Base-by-base conservation (phyloP, 2,113 vertebrate species). In the Saimiri boliviensis region DNA sequence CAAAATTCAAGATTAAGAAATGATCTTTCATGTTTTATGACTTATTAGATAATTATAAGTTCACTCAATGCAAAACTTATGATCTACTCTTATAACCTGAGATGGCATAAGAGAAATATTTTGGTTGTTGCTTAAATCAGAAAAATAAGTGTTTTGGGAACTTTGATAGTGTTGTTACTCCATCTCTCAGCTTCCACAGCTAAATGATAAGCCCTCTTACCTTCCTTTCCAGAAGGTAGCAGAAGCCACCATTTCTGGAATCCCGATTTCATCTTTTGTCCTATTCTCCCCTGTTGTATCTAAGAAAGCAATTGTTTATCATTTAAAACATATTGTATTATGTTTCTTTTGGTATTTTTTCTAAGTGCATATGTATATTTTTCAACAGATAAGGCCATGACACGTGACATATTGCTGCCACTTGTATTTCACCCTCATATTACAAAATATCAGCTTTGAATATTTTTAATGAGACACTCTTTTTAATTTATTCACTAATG, bases 71-170 rank as follows among this genome's bases (percentile, higher is more conserved):
- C 1, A 82, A 19, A 66, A 63, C 27, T 94, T 82, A 21, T 8
- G 5, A 4, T 85, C 25, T 83, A 77, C 47, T 49, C n/a, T 81
- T 93, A 68, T 27, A 91, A 82, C 49, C 14, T 95, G 52, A 80
- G 86, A 92, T 56, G 30, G 12, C 52, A 89, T 86, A 74, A 45
- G 8, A 77, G 58, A 73, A 87, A 47, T 60, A 70, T 32, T 91
- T 7, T 16, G 23, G 49, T 87, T 88, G 12, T 49, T 93, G 93
- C 16, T 97, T 95, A 86, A 86, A n/a, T 91, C 40, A 76, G 71
- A 60, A 81, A 81, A 89, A 37, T 23, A 73, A 92, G 25, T 86
- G 79, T 76, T 86, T 81, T 7, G 58, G 70, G 49, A 82, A 71
- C 45, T 86, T n/a, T 84, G 5, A 40, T 10, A 37, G 37, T 91